Evolutionary conservation across 2,888 invertebrate genomes (phyloP).

Genomic region (Vesta saturnalis): DNA sequence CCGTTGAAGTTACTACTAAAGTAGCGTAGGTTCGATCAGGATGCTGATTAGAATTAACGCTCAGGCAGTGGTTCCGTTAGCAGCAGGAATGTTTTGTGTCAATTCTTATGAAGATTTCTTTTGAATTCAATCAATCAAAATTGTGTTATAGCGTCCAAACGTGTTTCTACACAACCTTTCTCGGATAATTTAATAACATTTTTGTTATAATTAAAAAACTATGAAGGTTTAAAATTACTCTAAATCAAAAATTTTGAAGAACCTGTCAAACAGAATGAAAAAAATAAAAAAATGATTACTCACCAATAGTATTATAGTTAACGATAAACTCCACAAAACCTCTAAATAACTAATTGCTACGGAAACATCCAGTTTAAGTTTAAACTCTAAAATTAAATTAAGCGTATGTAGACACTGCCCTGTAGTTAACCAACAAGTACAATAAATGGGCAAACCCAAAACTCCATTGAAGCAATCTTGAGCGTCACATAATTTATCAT

Average conservation of each 20-base stretch:
- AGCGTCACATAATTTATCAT: constrained; percentile 36
- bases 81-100: too few relatives aligned
- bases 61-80: too few relatives aligned
- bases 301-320: not conserved
- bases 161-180: too few relatives aligned
- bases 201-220: not conserved
- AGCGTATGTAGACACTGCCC: constrained; percentile 16
- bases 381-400: constrained; percentile 19
- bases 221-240: not conserved
- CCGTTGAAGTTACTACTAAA: too few relatives aligned
- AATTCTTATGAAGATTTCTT: too few relatives aligned
- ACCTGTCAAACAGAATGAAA: not conserved
- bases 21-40: too few relatives aligned
- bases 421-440: not conserved
- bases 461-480: constrained; percentile 23
- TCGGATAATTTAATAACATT: too few relatives aligned
- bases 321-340: not conserved
- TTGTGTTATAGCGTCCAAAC: too few relatives aligned
- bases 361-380: not conserved
- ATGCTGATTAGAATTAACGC: too few relatives aligned
- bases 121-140: too few relatives aligned
- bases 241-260: not conserved
- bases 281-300: not conserved
- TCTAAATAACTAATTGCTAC: not conserved
- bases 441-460: constrained; percentile 19